Base-by-base conservation (phyloP, 37 sponge, comb jelly and placozoan genomes). In the Amphimedon queenslandica region DNA sequence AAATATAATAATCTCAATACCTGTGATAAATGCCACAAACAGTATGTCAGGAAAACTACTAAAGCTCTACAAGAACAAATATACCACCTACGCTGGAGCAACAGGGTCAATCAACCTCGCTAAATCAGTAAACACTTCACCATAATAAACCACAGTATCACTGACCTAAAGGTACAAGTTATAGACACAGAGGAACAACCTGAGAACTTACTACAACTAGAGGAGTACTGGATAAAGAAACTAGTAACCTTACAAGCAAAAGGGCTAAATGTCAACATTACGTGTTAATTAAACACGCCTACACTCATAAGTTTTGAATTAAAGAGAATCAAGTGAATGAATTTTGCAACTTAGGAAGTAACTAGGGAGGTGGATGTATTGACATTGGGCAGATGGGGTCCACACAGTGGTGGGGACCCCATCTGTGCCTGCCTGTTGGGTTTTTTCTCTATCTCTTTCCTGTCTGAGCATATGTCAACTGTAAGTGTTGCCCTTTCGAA, bases 1-100 rank as follows among this genome's bases (percentile, higher is more conserved):
- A 2, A 76, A 76, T 35, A 13, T 76, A 10, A 76, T 76, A n/a
- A 64, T 64, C 77, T 76, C 6, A 74, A 60, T 18, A 74, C 75
- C 3, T 74, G 75, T 42, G 60, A 20, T 23, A 74, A 74, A 38
- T 76, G 77, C 56, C 35, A 43, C 41, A 76, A 76, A 76, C 77
- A 76, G 28, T 76, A 76, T 30, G 77, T 76, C 18, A 66, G 77
- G 29, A 10, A 43, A 21, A 76, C 77, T 21, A 76, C 77, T 20
- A 40, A 65, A 51, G 32, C 40, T 5, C 40, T 76, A 13, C 63
- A 76, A 47, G n/a, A 23, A 5, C 6, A 66, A 41, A 42, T 76
- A 1, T 47, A 66, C 57, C 67, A 66, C 42, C 77, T 64, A 51
- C 51, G 77, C 8, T 18, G 13, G 13, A 47, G 53, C 13, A 47